phyloP scores from a whole-genome alignment of 2,797 vertebrate species.

The Lagorchestes hirsutus region DNA sequence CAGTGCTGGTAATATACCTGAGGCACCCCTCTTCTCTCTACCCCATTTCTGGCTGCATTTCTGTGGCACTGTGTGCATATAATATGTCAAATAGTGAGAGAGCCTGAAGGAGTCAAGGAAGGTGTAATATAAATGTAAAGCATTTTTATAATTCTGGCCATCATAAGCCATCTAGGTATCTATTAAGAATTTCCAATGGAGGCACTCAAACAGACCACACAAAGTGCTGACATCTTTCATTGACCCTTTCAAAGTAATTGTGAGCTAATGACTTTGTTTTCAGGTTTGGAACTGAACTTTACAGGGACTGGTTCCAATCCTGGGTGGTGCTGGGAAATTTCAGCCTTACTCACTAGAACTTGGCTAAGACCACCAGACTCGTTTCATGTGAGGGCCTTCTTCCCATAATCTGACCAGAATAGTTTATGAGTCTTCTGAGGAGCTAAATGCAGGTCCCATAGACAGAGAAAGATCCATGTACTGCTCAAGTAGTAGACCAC shows the following conservation, averaged over 20 bases:
- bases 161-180: conserved; percentile 72
- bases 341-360: conserved; percentile 76
- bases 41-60: not conserved
- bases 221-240: conserved; percentile 80
- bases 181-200: conserved; percentile 53
- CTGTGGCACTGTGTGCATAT: not conserved
- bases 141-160: conserved; percentile 52
- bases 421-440: conserved; percentile 84
- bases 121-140: conserved; percentile 74
- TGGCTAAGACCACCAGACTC: conserved; percentile 86
- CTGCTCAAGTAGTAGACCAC: conserved; percentile 83
- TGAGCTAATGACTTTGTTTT: conserved; percentile 86
- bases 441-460: conserved; percentile 80
- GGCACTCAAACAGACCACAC: conserved; percentile 82
- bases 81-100: not conserved
- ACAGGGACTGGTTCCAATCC: conserved; percentile 79
- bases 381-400: conserved; percentile 87
- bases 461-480: conserved; percentile 79
- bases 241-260: conserved; percentile 80
- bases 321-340: conserved; percentile 84
- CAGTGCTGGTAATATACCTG: not conserved
- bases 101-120: conserved; percentile 29
- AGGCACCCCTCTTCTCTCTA: not conserved
- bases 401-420: conserved; percentile 85
- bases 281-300: conserved; percentile 83